phyloP scores from a whole-genome alignment of 2,113 vertebrate genomes.

The Formicarius rufipectus region DNA sequence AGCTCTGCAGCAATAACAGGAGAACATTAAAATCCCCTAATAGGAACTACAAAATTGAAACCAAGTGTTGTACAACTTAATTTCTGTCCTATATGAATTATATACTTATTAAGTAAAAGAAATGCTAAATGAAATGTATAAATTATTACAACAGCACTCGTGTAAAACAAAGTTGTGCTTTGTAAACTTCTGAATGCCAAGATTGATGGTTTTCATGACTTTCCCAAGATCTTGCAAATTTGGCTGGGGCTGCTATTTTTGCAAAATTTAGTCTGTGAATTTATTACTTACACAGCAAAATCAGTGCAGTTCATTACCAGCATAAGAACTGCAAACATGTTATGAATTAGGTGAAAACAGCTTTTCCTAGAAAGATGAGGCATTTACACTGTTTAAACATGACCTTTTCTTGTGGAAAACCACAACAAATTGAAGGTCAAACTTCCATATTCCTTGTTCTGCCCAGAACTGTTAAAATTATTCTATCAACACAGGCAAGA shows the following conservation, averaged over 20 bases:
- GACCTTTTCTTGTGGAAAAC: conserved; percentile 23
- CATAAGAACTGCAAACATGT: conserved; percentile 35
- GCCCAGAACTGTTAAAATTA: background rate
- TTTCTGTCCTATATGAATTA: conserved; percentile 38
- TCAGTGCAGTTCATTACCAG: conserved; percentile 36
- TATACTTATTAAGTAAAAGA: conserved; percentile 27
- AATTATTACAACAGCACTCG: background rate
- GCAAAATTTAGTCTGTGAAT: conserved; percentile 14
- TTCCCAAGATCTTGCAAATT: conserved; percentile 33
- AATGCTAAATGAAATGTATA: conserved; percentile 44
- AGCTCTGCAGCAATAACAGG: background rate
- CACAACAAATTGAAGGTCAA: conserved; percentile 40
- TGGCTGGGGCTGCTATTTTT: background rate
- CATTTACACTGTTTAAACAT: background rate
- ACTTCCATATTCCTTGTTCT: background rate
- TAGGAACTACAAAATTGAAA: conserved; percentile 49
- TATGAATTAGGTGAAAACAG: conserved; percentile 58
- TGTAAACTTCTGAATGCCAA: conserved; percentile 14
- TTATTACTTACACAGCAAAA: conserved; percentile 53
- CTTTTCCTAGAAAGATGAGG: conserved; percentile 34
- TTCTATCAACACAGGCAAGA: background rate
- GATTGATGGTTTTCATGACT: conserved; percentile 44
- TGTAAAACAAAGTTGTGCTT: conserved; percentile 46
- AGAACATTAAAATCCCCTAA: conserved; percentile 26
- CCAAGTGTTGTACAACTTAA: conserved; percentile 32